Evolutionary conservation across 2,888 invertebrate species (phyloP), one percentile per base, ranked within the genome.

Genomic region (Eristalinus aeneus): DNA sequence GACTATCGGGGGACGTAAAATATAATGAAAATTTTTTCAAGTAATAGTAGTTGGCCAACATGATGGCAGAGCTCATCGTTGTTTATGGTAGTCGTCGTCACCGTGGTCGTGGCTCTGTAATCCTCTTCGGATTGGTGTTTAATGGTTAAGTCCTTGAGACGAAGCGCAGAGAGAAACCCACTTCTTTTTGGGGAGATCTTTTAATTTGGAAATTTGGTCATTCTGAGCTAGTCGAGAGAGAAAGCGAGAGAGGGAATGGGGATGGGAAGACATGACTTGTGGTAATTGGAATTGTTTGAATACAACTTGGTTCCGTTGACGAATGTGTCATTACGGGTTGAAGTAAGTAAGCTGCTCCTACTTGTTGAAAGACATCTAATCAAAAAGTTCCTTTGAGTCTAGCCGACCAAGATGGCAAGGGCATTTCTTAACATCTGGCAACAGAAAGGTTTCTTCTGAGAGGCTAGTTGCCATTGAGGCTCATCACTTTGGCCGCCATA

Each of bases 1-100:
- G 77, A 74, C 77, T 78, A 71, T 82, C 60, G 82, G 82, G 82
- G 77, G 71, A 71, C 69, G 82, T 86, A 78, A 86, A 86, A 82
- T 39, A 82, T 86, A 78, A 82, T 78, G 77, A 82, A 71, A 34
- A 64, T 78, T 82, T 71, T 73, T 82, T 61, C 77, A 71, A 82
- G 77, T 69, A 58, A 60, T 65, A 39, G 65, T 36, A 65, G 67
- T 53, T 32, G 36, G 22, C 46, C 11, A 31, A 39, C 46, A 46
- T n/a, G 61, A 58, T 81, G 63, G 68, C 16, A 36, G 67, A 61
- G 64, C 78, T 67, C 65, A 73, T 73, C 56, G 72, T 72, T 56
- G 72, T 69, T 73, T 73, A 63, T 23, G 69, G 54, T 32, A 27
- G 56, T 54, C 5, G n/a, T 74, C 63, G 39, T 39, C 39, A 6